Conservation (phyloP, 2,113 vertebrate genomes). For the Cinclus mexicanus region DNA sequence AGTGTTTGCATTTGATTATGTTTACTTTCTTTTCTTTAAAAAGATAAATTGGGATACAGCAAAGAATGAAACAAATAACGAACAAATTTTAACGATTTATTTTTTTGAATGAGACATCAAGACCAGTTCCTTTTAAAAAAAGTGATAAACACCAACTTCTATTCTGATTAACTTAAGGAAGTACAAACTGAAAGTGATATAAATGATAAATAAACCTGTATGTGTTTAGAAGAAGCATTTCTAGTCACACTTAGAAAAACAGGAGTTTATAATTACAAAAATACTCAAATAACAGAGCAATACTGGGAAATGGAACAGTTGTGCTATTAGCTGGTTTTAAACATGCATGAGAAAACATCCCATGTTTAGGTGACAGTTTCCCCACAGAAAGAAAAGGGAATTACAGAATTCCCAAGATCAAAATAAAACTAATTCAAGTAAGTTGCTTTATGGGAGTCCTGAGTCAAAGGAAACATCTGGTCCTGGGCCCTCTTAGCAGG, state of each 20-base stretch:
- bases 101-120: neutral
- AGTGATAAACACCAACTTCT: neutral
- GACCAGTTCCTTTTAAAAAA: neutral
- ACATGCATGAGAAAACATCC: neutral
- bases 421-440: slow-evolving; percentile 59
- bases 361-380: neutral
- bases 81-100: neutral
- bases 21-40: neutral
- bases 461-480: slow-evolving; percentile 74
- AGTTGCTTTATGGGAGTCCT: slow-evolving; percentile 61
- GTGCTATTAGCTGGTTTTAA: neutral
- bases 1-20: neutral
- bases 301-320: neutral
- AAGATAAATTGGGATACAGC: neutral
- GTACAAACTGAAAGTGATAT: neutral
- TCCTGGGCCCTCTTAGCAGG: neutral
- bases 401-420: slow-evolving; percentile 49
- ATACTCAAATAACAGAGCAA: neutral
- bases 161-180: neutral
- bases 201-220: neutral
- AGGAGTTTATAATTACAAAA: neutral
- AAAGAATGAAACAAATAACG: neutral
- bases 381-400: slow-evolving; percentile 9
- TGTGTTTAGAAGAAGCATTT: neutral
- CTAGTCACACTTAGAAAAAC: neutral